A percentile compares a stretch with the other conserved stretches of the same genome.
Evolutionary conservation across 2,113 vertebrate genomes (phyloP).

Genomic region (Malurus cyaneus): DNA sequence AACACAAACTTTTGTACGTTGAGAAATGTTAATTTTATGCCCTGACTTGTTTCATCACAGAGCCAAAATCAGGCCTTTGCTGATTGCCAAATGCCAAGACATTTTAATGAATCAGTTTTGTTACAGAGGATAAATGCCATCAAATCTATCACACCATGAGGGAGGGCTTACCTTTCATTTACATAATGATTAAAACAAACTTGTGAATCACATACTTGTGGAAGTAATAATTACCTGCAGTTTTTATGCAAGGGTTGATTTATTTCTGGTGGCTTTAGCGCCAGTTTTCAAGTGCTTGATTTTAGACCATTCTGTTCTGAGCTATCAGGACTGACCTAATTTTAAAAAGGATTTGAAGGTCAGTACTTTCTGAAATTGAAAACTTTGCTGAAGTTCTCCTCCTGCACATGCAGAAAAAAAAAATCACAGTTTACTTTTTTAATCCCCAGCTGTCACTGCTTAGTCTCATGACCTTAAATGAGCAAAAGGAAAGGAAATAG

Average conservation of each 20-base stretch:
- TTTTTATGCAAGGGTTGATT: background rate
- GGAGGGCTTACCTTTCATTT: background rate
- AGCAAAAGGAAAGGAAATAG: background rate
- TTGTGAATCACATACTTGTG: background rate
- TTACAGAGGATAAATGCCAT: background rate
- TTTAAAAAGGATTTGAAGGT: background rate
- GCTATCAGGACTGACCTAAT: background rate
- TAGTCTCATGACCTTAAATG: background rate
- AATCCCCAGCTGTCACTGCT: background rate
- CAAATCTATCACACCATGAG: background rate
- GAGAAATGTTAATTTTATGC: background rate
- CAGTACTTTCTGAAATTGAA: background rate
- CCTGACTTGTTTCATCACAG: background rate
- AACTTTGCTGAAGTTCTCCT: background rate
- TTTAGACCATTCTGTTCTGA: background rate
- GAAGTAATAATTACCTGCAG: background rate
- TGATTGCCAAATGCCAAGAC: background rate
- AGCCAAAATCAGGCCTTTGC: background rate
- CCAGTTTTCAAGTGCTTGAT: background rate
- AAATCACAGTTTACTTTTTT: background rate
- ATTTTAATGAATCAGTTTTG: background rate
- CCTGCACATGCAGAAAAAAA: background rate
- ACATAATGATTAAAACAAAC: slow-evolving; percentile 16
- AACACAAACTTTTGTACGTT: accelerated
- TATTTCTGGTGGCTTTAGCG: background rate